These are phyloP conservation scores for Gopherus evgoodei DNA, from an alignment of 2,113 vertebrate species.

Conservation along the genomic window DNA sequence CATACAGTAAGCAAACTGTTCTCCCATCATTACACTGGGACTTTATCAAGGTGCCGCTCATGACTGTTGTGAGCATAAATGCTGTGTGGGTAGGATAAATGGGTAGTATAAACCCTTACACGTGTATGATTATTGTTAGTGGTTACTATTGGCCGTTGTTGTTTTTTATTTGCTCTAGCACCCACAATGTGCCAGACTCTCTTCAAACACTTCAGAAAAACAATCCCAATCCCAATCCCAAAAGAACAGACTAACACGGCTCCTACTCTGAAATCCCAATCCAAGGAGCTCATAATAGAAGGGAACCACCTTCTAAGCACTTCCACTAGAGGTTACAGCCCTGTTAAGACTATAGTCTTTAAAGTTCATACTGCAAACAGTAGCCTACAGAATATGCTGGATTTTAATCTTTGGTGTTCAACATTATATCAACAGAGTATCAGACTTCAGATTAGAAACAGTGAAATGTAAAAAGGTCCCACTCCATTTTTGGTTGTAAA, in stretches of 20 bases:
- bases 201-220: not conserved
- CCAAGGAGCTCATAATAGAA: not conserved
- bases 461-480: not conserved
- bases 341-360: not conserved
- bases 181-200: not conserved
- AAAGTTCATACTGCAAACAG: not conserved
- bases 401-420: not conserved
- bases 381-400: not conserved
- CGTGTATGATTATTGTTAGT: not conserved
- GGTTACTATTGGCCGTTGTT: not conserved
- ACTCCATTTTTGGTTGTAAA: not conserved
- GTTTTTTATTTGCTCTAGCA: not conserved
- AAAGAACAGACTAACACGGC: too few relatives aligned
- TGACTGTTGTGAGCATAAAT: not conserved
- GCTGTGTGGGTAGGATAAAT: not conserved
- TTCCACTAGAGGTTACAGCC: not conserved
- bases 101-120: not conserved
- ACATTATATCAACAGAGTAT: not conserved
- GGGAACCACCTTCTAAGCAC: not conserved
- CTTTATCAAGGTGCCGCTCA: not conserved
- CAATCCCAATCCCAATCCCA: not conserved
- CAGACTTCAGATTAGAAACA: not conserved
- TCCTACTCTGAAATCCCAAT: too few relatives aligned
- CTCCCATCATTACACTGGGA: not conserved
- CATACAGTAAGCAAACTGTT: not conserved